Percentiles rank a stretch among this genome's conserved stretches.
Evolutionary conservation across 2,888 invertebrate species (phyloP).

Genomic region (Meiosimyza decipiens): DNA sequence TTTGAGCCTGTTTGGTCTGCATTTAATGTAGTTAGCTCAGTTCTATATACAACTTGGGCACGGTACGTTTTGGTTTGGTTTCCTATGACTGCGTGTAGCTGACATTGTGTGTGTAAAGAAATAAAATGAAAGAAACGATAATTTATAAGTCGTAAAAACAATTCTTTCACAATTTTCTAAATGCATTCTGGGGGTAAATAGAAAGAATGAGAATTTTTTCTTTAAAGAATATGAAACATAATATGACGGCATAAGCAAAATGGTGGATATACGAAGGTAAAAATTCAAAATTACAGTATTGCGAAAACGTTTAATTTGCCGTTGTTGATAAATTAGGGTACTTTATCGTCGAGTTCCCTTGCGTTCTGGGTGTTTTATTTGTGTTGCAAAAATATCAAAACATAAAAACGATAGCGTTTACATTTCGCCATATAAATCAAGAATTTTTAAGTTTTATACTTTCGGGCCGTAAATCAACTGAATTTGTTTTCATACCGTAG

Average conservation of each 20-base stretch:
- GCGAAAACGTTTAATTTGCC: conserved; percentile 4
- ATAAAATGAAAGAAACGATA: conserved; percentile 40
- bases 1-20: too few species aligned
- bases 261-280: not conserved
- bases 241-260: not conserved
- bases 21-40: too few species aligned
- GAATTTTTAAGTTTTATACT: conserved; percentile 53
- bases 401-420: conserved; percentile 40
- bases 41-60: too few species aligned
- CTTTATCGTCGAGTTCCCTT: not conserved
- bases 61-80: conserved; percentile 2
- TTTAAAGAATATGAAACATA: conserved; percentile 4
- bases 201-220: conserved; percentile 23
- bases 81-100: conserved; percentile 13
- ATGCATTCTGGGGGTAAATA: conserved; percentile 2
- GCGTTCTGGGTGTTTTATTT: conserved; percentile 47
- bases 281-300: conserved; percentile 18
- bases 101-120: conserved; percentile 31
- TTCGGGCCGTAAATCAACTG: conserved; percentile 49
- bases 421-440: conserved; percentile 48
- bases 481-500: conserved; percentile 16
- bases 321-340: conserved; percentile 25
- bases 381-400: conserved; percentile 44
- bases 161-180: conserved; percentile 8
- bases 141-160: conserved; percentile 46